Evolutionary conservation across 1,140 invertebrate species (phyloP).

Genomic region (Macrostomum lignano): DNA sequence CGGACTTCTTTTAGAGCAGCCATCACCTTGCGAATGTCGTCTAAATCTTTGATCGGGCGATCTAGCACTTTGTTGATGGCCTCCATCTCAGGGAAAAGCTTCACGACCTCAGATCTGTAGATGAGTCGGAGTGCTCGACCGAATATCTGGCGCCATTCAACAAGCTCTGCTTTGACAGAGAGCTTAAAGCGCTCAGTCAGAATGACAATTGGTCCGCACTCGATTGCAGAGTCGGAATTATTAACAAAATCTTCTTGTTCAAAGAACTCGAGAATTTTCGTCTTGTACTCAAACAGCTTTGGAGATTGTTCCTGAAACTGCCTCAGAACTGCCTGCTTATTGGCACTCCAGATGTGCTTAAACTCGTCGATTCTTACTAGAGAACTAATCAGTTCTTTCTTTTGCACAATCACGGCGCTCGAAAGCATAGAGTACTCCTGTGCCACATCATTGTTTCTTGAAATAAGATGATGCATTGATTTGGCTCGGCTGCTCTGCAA

Average conservation of each 20-base stretch:
- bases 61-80: conserved; percentile 17
- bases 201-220: conserved; percentile 19
- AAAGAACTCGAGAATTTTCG: conserved; percentile 43
- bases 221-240: conserved; percentile 34
- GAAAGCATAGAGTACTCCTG: background rate
- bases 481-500: background rate
- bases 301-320: conserved; percentile 43
- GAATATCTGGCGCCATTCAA: conserved; percentile 49
- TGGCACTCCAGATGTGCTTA: conserved; percentile 54
- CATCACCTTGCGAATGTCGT: conserved; percentile 70
- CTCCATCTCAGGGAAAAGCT: conserved; percentile 21
- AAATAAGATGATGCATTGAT: conserved; percentile 3
- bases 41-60: conserved; percentile 56
- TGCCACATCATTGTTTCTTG: conserved; percentile 1
- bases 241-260: conserved; percentile 44
- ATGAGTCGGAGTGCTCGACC: conserved; percentile 68
- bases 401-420: conserved; percentile 39
- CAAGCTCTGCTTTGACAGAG: conserved; percentile 51
- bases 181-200: conserved; percentile 49
- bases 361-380: conserved; percentile 53
- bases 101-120: conserved; percentile 65
- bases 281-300: conserved; percentile 48
- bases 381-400: conserved; percentile 40
- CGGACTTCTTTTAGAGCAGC: conserved; percentile 63
- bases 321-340: conserved; percentile 40